A percentile compares a stretch with the other conserved stretches of the same genome.
phyloP scores from a whole-genome alignment of 2,888 invertebrate species.

The Anarsia innoxiella region DNA sequence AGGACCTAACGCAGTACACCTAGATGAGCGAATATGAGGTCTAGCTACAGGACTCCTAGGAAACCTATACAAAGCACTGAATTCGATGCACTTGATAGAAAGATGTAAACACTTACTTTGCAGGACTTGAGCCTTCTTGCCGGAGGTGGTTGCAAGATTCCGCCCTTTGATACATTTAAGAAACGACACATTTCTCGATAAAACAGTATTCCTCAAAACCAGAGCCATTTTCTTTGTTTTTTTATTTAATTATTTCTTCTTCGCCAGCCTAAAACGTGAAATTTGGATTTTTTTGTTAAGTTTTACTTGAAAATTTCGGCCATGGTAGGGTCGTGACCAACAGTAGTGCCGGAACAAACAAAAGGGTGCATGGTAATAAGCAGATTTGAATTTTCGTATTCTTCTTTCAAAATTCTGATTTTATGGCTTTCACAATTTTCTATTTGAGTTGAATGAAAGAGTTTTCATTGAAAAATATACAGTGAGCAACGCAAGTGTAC shows the following conservation, averaged over 20 bases:
- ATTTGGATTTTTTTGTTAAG: slow-evolving; percentile 28
- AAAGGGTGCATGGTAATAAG: neutral
- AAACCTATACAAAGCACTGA: neutral
- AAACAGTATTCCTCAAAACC: slow-evolving; percentile 50
- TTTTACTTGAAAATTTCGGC: slow-evolving; percentile 54
- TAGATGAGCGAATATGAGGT: neutral
- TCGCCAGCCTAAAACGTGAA: slow-evolving; percentile 24
- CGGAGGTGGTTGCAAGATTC: slow-evolving; percentile 36
- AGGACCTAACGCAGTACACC: neutral
- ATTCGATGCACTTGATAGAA: neutral
- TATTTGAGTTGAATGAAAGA: too few species aligned
- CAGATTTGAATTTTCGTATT: neutral
- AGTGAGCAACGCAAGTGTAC: too few species aligned
- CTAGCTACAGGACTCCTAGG: neutral
- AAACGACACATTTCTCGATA: slow-evolving; percentile 47
- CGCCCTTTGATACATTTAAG: slow-evolving; percentile 53
- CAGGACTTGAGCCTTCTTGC: slow-evolving; percentile 37
- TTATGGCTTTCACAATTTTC: too few species aligned
- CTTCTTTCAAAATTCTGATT: neutral
- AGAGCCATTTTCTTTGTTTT: slow-evolving; percentile 45
- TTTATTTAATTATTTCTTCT: slow-evolving; percentile 15
- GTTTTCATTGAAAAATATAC: too few species aligned
- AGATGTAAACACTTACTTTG: slow-evolving; percentile 40
- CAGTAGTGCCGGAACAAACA: slow-evolving; percentile 36
- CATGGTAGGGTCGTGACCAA: slow-evolving; percentile 42